phyloP scores from a whole-genome alignment of 2,113 vertebrate species.

The Bettongia penicillata region DNA sequence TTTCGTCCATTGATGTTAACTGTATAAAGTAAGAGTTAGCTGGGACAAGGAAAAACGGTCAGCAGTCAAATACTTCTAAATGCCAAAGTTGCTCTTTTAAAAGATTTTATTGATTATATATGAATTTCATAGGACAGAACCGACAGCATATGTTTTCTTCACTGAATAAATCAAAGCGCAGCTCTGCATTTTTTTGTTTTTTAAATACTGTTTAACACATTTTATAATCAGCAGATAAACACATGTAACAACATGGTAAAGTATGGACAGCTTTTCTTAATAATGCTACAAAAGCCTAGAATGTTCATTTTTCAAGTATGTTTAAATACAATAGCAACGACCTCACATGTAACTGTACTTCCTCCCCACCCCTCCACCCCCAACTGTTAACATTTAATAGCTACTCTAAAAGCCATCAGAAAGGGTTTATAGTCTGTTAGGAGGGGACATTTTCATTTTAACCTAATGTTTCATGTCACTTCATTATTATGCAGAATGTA shows the following conservation, averaged over 20 bases:
- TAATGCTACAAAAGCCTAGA: slow-evolving; percentile 78
- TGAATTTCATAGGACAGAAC: slow-evolving; percentile 89
- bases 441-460: slow-evolving; percentile 75
- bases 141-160: slow-evolving; percentile 89
- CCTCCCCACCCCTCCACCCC: slow-evolving; percentile 32
- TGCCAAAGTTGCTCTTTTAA: slow-evolving; percentile 86
- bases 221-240: slow-evolving; percentile 90
- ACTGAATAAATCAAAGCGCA: slow-evolving; percentile 90
- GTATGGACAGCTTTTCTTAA: slow-evolving; percentile 87
- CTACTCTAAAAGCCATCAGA: slow-evolving; percentile 73
- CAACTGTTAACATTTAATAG: slow-evolving; percentile 72
- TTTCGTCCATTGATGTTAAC: slow-evolving; percentile 71
- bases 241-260: slow-evolving; percentile 87
- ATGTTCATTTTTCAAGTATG: slow-evolving; percentile 64
- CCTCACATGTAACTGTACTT: slow-evolving; percentile 49
- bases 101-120: slow-evolving; percentile 88
- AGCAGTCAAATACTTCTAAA: slow-evolving; percentile 78
- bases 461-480: slow-evolving; percentile 67
- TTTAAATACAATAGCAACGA: slow-evolving; percentile 60
- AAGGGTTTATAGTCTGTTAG: slow-evolving; percentile 67
- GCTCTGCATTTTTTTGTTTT: slow-evolving; percentile 87
- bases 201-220: slow-evolving; percentile 90
- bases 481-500: slow-evolving; percentile 64
- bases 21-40: slow-evolving; percentile 57
- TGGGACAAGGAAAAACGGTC: slow-evolving; percentile 61